These are phyloP conservation scores for Parasteatoda lunata DNA, from an alignment of 2,888 invertebrate genomes.

Conservation along the genomic window DNA sequence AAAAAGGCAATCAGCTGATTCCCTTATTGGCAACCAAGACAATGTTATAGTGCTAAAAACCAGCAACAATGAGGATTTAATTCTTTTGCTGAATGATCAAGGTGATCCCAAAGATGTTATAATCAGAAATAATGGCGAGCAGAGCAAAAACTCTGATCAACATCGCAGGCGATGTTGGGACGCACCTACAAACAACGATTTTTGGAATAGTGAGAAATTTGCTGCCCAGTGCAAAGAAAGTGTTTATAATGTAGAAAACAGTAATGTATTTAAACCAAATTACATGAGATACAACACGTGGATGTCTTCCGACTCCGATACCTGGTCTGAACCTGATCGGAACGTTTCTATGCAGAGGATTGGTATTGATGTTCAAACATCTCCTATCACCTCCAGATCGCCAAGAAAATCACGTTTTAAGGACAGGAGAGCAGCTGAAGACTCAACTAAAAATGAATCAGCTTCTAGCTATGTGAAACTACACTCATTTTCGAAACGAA, in stretches of 20 bases:
- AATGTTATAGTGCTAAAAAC: slow-evolving; percentile 47
- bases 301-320: slow-evolving; percentile 64
- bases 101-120: slow-evolving; percentile 52
- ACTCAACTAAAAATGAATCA: slow-evolving; percentile 36
- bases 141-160: slow-evolving; percentile 18
- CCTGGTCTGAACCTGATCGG: slow-evolving; percentile 67
- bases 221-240: not conserved
- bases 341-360: slow-evolving; percentile 61
- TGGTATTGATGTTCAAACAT: slow-evolving; percentile 53
- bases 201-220: slow-evolving; percentile 15
- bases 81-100: slow-evolving; percentile 40
- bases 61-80: slow-evolving; percentile 50
- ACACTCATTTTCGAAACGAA: slow-evolving; percentile 29
- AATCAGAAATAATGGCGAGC: slow-evolving; percentile 30
- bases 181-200: slow-evolving; percentile 2
- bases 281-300: slow-evolving; percentile 2
- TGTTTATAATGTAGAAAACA: not conserved
- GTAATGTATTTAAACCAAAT: not conserved
- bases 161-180: slow-evolving; percentile 46
- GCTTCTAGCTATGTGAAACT: slow-evolving; percentile 21
- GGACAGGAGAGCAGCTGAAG: slow-evolving; percentile 25
- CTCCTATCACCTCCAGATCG: slow-evolving; percentile 40
- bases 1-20: slow-evolving; percentile 32
- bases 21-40: slow-evolving; percentile 10
- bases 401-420: slow-evolving; percentile 34